Evolutionary conservation across 1,140 invertebrate species (phyloP).

Genomic region (Zaprionus africanus): DNA sequence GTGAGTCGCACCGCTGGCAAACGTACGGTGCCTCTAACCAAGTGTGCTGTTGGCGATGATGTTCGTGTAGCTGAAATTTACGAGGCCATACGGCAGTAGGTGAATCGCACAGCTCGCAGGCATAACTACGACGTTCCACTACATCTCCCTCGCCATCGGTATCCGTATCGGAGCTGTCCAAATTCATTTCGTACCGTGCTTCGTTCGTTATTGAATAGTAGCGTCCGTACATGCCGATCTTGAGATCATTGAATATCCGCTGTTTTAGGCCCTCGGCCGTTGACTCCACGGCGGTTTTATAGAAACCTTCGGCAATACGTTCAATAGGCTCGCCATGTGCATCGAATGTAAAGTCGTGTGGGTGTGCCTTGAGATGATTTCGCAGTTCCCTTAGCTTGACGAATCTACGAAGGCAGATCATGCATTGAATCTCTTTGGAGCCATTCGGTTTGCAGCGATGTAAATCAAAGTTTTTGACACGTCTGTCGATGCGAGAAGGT

Average conservation of each 20-base stretch:
- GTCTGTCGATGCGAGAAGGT: slow-evolving; percentile 59
- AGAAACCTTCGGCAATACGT: slow-evolving; percentile 68
- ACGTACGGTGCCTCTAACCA: slow-evolving; percentile 72
- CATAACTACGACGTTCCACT: slow-evolving; percentile 57
- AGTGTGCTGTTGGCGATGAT: slow-evolving; percentile 62
- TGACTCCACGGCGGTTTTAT: slow-evolving; percentile 67
- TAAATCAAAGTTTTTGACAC: slow-evolving; percentile 59
- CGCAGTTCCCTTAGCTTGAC: slow-evolving; percentile 58
- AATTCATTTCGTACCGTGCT: slow-evolving; percentile 67
- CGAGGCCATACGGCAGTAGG: slow-evolving; percentile 49
- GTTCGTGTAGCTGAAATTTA: slow-evolving; percentile 71
- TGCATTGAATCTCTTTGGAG: slow-evolving; percentile 67
- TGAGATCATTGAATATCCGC: slow-evolving; percentile 57
- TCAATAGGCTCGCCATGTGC: slow-evolving; percentile 65
- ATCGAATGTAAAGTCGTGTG: slow-evolving; percentile 57
- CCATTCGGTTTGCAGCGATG: slow-evolving; percentile 68
- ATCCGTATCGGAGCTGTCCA: slow-evolving; percentile 73
- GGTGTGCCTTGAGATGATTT: slow-evolving; percentile 54
- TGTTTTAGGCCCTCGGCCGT: slow-evolving; percentile 54
- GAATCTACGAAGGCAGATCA: slow-evolving; percentile 67
- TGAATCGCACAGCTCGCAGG: slow-evolving; percentile 64
- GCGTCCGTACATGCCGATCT: slow-evolving; percentile 53
- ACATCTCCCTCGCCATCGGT: slow-evolving; percentile 66
- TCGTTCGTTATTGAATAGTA: slow-evolving; percentile 75
- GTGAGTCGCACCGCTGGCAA: slow-evolving; percentile 67